Evolutionary conservation across 2,888 invertebrate species (phyloP).

Genomic region (Bellardia pandia): DNA sequence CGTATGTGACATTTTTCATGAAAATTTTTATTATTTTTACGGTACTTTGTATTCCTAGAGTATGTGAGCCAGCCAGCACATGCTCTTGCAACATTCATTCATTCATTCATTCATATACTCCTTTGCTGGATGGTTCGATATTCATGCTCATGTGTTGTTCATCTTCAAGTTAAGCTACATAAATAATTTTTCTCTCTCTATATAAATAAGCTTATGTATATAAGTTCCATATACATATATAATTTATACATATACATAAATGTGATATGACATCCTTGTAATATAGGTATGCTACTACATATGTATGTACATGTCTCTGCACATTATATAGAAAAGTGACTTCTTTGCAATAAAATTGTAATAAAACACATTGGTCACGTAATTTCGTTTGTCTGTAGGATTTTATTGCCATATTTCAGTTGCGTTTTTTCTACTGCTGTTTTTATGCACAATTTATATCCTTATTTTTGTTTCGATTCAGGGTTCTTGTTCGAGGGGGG

Average conservation of each 20-base stretch:
- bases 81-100: slow-evolving; percentile 33
- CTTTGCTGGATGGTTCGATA: slow-evolving; percentile 35
- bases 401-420: slow-evolving; percentile 81
- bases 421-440: slow-evolving; percentile 46
- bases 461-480: slow-evolving; percentile 28
- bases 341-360: slow-evolving; percentile 82
- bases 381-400: slow-evolving; percentile 84
- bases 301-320: slow-evolving; percentile 19
- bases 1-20: slow-evolving; percentile 56
- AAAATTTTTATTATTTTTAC: slow-evolving; percentile 64
- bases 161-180: slow-evolving; percentile 65
- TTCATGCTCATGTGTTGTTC: slow-evolving; percentile 58
- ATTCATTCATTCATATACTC: slow-evolving; percentile 33
- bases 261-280: slow-evolving; percentile 31
- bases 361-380: slow-evolving; percentile 85
- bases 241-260: slow-evolving; percentile 61
- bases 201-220: slow-evolving; percentile 20
- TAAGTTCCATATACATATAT: slow-evolving; percentile 56
- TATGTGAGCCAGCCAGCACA: slow-evolving; percentile 37
- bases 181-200: slow-evolving; percentile 56
- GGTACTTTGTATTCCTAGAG: slow-evolving; percentile 59
- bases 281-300: neutral
- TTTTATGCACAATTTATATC: slow-evolving; percentile 73
- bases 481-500: slow-evolving; percentile 36
- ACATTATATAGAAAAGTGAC: slow-evolving; percentile 42